phyloP scores from a whole-genome alignment of 2,113 vertebrate genomes.

The Noturus placidus region DNA sequence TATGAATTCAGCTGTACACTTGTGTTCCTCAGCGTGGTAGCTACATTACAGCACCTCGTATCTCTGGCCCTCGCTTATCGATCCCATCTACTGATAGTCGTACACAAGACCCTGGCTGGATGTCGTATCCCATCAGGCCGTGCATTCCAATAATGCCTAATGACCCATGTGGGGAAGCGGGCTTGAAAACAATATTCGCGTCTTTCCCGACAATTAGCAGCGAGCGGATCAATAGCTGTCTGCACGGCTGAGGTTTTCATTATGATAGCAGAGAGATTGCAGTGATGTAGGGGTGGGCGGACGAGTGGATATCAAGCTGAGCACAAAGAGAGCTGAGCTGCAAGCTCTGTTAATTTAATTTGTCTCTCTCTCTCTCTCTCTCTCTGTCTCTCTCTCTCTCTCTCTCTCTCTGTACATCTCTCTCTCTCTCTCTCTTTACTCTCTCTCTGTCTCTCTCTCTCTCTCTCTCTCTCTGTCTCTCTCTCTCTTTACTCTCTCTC shows the following conservation, averaged over 20 bases:
- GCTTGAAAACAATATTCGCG: constrained; percentile 48
- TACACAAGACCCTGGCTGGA: constrained; percentile 2
- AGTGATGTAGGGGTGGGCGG: constrained; percentile 15
- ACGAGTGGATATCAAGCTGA: constrained; percentile 28
- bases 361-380: no score
- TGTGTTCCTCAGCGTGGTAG: neutral
- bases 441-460: neutral
- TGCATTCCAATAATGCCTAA: constrained; percentile 20
- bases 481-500: no score
- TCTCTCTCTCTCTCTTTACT: no score
- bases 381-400: neutral
- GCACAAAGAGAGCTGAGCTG: constrained; percentile 33
- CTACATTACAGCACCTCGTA: neutral
- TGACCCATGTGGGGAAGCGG: constrained; percentile 35
- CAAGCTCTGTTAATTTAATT: neutral
- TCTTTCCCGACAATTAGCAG: constrained; percentile 48
- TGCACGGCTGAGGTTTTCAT: constrained; percentile 23
- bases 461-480: neutral
- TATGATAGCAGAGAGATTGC: constrained; percentile 9
- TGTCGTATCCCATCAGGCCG: constrained; percentile 42
- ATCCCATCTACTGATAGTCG: constrained; percentile 30
- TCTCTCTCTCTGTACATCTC: neutral
- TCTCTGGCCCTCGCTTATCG: constrained; percentile 23
- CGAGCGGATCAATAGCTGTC: constrained; percentile 41
- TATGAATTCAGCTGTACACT: neutral